These are phyloP conservation scores for Coptodon rendalli DNA, from an alignment of 2,113 vertebrate species.

Conservation along the genomic window DNA sequence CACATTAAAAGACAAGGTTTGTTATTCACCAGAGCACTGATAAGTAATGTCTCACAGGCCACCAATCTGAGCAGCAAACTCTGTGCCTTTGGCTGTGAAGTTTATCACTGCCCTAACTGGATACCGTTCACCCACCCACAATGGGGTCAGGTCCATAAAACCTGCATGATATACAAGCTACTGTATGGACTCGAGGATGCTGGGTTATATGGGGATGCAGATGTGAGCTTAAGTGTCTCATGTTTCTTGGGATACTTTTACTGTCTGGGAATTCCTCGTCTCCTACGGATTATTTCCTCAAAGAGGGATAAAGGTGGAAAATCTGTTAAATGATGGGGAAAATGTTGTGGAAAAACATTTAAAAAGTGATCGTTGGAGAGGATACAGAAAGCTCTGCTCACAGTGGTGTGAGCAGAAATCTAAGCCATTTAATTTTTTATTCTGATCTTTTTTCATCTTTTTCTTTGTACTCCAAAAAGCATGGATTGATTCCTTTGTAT, in stretches of 20 bases:
- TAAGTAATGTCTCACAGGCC: slow-evolving; percentile 69
- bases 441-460: neutral
- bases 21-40: slow-evolving; percentile 68
- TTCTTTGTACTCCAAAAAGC: neutral
- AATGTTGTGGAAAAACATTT: slow-evolving; percentile 39
- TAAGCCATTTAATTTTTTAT: slow-evolving; percentile 1
- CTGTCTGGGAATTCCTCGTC: slow-evolving; percentile 35
- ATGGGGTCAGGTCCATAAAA: slow-evolving; percentile 6
- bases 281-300: slow-evolving; percentile 19
- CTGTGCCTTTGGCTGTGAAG: slow-evolving; percentile 37
- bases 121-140: neutral
- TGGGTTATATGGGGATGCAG: slow-evolving; percentile 17
- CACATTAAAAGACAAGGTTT: slow-evolving; percentile 76
- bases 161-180: slow-evolving; percentile 38
- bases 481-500: neutral
- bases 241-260: slow-evolving; percentile 27
- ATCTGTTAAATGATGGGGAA: slow-evolving; percentile 28
- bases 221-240: slow-evolving; percentile 18
- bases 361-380: neutral
- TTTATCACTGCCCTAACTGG: slow-evolving; percentile 27
- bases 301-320: slow-evolving; percentile 39
- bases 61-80: neutral
- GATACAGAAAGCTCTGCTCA: neutral
- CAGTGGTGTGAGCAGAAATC: neutral
- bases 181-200: slow-evolving; percentile 26